Evolutionary conservation across 2,797 vertebrate genomes (phyloP).

Genomic region (Cetoscarus ocellatus): DNA sequence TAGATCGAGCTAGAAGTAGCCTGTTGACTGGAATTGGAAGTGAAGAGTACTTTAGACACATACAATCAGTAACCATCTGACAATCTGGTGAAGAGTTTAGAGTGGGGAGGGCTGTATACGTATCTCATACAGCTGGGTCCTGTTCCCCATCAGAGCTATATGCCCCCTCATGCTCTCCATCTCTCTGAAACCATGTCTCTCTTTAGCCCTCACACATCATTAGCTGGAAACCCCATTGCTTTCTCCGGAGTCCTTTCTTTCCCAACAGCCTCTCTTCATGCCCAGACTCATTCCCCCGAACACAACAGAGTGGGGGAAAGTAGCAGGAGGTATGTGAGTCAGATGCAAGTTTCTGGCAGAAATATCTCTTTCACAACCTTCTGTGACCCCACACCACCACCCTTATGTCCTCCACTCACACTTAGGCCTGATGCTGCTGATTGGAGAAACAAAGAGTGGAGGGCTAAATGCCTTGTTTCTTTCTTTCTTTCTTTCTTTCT

Average conservation of each 20-base stretch:
- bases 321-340: conserved; percentile 58
- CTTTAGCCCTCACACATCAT: conserved; percentile 71
- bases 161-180: conserved; percentile 36
- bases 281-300: conserved; percentile 44
- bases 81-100: conserved; percentile 34
- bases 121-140: conserved; percentile 46
- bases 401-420: too few species aligned
- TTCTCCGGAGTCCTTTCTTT: conserved; percentile 40
- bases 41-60: conserved; percentile 52
- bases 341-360: conserved; percentile 62
- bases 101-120: conserved; percentile 11
- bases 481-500: conserved; percentile 5
- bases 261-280: conserved; percentile 46
- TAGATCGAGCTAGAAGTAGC: conserved; percentile 60
- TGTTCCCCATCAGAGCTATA: conserved; percentile 50
- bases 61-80: conserved; percentile 8
- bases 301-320: conserved; percentile 30
- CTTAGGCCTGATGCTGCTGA: conserved; percentile 63
- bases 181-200: conserved; percentile 37
- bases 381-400: background rate
- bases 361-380: conserved; percentile 48
- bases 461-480: conserved; percentile 37
- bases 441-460: conserved; percentile 63
- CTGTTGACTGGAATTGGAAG: conserved; percentile 68
- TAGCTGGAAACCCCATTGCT: conserved; percentile 62